phyloP scores from a whole-genome alignment of 1,140 invertebrate genomes.

The Olivierus martensii region DNA sequence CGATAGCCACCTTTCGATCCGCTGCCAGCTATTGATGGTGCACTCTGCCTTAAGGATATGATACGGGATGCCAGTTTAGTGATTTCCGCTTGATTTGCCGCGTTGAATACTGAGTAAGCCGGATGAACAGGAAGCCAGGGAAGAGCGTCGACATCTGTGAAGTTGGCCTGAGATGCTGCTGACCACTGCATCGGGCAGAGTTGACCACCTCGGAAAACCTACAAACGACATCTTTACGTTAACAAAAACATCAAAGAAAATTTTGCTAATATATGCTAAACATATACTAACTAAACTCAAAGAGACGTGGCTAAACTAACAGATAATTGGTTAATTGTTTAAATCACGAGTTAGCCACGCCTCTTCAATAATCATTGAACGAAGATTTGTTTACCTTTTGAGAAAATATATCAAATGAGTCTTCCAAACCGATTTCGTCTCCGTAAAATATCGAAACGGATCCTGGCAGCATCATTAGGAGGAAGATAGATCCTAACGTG shows the following conservation, averaged over 20 bases:
- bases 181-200: conserved; percentile 20
- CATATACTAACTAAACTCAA: too few relatives aligned
- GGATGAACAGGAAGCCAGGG: conserved; percentile 18
- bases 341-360: too few relatives aligned
- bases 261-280: background rate
- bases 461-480: conserved; percentile 60
- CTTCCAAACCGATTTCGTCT: conserved; percentile 48
- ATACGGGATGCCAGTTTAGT: background rate
- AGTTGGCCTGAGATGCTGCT: conserved; percentile 12
- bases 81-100: conserved; percentile 4
- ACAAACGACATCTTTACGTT: background rate
- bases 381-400: conserved; percentile 18
- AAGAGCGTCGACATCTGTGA: conserved; percentile 6
- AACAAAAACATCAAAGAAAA: background rate
- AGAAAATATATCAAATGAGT: conserved; percentile 12
- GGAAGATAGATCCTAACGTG: conserved; percentile 43
- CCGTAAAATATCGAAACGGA: conserved; percentile 66
- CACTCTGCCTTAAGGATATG: too few relatives aligned
- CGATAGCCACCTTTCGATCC: background rate
- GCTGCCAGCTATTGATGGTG: background rate
- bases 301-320: too few relatives aligned
- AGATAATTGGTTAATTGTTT: too few relatives aligned
- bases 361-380: background rate
- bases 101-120: conserved; percentile 13
- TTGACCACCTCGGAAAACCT: conserved; percentile 17